These are phyloP conservation scores for Enteromius mattozi DNA, from an alignment of 2,797 vertebrate species.

Conservation along the genomic window DNA sequence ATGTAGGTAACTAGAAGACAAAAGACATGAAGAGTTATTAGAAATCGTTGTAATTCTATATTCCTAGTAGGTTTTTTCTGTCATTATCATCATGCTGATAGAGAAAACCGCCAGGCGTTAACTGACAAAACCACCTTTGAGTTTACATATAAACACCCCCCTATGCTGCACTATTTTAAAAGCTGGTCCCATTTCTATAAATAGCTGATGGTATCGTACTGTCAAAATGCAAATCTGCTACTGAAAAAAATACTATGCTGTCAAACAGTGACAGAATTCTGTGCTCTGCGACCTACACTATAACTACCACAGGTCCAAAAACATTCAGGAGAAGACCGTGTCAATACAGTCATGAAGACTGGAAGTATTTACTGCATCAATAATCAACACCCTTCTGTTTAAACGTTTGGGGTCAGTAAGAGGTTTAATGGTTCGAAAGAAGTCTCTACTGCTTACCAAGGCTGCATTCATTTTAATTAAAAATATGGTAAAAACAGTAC, in stretches of 20 bases:
- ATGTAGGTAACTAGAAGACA: slow-evolving; percentile 88
- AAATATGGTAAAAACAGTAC: neutral
- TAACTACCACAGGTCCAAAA: neutral
- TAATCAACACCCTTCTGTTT: neutral
- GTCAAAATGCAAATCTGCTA: slow-evolving; percentile 37
- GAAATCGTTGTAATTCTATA: neutral
- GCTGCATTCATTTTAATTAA: neutral
- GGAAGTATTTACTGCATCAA: neutral
- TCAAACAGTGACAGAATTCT: neutral
- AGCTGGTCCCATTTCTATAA: slow-evolving; percentile 36
- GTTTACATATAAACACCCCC: slow-evolving; percentile 50
- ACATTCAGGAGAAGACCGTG: neutral
- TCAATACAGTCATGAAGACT: neutral
- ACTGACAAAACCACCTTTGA: slow-evolving; percentile 20
- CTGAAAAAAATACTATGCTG: slow-evolving; percentile 24
- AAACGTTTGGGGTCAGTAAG: neutral
- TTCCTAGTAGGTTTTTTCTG: neutral
- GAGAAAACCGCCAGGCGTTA: neutral
- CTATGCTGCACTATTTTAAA: slow-evolving; percentile 17
- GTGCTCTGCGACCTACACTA: neutral
- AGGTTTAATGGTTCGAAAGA: neutral
- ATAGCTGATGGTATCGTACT: slow-evolving; percentile 30
- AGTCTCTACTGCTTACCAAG: neutral
- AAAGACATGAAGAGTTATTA: neutral
- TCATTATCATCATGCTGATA: neutral